Conservation (phyloP, 2,888 invertebrate species). For the Seira musarum region DNA sequence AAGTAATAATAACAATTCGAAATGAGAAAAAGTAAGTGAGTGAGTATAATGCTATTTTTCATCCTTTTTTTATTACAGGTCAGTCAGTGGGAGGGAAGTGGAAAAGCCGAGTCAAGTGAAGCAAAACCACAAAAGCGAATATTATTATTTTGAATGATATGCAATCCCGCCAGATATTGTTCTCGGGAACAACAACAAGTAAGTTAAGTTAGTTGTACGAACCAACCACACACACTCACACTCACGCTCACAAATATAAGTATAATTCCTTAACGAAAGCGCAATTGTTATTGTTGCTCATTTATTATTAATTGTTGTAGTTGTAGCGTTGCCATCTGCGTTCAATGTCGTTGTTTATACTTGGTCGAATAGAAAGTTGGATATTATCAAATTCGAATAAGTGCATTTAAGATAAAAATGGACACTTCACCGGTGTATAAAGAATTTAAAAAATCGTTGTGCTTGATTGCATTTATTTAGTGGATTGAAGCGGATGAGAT, state of each 20-base stretch:
- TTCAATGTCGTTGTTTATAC: neutral
- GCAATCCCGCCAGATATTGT: neutral
- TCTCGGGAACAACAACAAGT: neutral
- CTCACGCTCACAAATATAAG: neutral
- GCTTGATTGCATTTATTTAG: too few relatives aligned
- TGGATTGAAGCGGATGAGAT: too few relatives aligned
- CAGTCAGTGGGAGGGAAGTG: constrained; percentile 8
- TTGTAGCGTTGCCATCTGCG: neutral
- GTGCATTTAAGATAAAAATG: neutral
- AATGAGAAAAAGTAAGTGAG: neutral
- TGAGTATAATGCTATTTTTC: constrained; percentile 1
- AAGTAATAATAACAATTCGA: neutral
- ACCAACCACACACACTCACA: neutral
- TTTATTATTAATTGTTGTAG: constrained; percentile 1
- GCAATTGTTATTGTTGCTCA: neutral
- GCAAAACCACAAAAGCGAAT: neutral
- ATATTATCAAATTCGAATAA: neutral
- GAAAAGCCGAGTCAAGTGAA: neutral
- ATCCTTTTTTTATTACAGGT: constrained; percentile 16
- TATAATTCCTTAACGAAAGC: neutral
- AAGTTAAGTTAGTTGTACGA: too few relatives aligned
- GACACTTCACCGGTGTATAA: neutral
- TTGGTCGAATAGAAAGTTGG: constrained; percentile 9
- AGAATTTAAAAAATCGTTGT: too few relatives aligned
- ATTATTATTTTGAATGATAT: neutral